These are phyloP conservation scores for Cantharis flavilabris DNA, from an alignment of 2,888 invertebrate genomes.

Conservation along the genomic window DNA sequence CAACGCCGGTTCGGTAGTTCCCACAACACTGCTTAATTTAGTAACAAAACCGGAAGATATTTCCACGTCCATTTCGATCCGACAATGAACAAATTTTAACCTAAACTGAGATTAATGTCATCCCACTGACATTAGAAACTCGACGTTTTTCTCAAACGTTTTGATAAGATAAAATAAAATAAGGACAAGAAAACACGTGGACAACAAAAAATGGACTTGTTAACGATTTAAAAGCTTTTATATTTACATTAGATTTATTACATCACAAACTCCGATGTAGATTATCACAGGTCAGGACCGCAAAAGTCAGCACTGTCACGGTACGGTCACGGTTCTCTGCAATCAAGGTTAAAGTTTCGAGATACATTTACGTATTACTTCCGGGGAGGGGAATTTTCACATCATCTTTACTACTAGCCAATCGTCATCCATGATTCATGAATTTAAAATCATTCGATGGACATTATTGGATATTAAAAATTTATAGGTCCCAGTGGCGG, in stretches of 20 bases:
- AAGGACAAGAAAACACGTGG: background rate
- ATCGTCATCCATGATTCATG: background rate
- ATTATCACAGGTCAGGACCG: background rate
- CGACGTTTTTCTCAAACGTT: background rate
- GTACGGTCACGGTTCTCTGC: background rate
- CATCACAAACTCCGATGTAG: background rate
- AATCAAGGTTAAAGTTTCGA: no score
- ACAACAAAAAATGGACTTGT: background rate
- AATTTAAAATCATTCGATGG: background rate
- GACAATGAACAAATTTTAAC: background rate
- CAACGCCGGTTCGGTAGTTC: slow-evolving; percentile 49
- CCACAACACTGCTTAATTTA: slow-evolving; percentile 32
- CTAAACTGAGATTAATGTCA: background rate
- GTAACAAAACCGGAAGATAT: background rate
- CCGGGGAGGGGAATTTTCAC: background rate
- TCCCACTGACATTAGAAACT: background rate
- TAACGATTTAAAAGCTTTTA: background rate
- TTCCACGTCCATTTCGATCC: background rate
- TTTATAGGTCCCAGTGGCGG: no score
- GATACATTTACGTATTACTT: background rate
- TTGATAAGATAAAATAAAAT: background rate
- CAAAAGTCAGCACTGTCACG: background rate
- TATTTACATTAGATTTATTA: background rate
- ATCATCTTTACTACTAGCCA: background rate
- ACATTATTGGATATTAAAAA: background rate